A percentile compares a stretch with the other conserved stretches of the same genome.
These are phyloP conservation scores for Lomographa bimaculata DNA, from an alignment of 2,888 invertebrate genomes.

Conservation along the genomic window DNA sequence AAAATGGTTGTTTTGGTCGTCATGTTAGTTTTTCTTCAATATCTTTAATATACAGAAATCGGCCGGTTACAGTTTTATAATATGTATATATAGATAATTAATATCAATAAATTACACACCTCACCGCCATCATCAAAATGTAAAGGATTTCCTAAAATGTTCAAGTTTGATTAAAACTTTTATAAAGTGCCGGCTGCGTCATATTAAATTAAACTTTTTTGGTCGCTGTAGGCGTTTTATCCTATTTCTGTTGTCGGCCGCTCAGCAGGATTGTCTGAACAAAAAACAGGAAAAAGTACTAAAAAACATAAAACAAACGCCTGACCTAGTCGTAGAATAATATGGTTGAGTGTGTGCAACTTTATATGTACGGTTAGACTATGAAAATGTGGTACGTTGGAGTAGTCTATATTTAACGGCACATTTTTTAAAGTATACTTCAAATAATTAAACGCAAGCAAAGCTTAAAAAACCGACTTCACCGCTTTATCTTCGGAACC, in stretches of 20 bases:
- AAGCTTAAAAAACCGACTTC: too few relatives aligned
- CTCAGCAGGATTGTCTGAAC: constrained; percentile 17
- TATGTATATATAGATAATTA: too few relatives aligned
- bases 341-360: constrained; percentile 6
- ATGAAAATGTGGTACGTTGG: too few relatives aligned
- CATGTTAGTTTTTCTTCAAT: too few relatives aligned
- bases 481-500: too few relatives aligned
- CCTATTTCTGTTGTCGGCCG: constrained; percentile 20
- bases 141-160: constrained; percentile 39
- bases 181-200: constrained; percentile 39
- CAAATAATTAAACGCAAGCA: too few relatives aligned
- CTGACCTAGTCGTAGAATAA: constrained; percentile 1
- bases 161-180: constrained; percentile 62
- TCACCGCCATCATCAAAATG: constrained; percentile 7
- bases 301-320: constrained; percentile 2
- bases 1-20: too few relatives aligned
- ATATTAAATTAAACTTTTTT: constrained; percentile 64
- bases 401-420: too few relatives aligned
- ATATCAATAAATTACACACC: not conserved
- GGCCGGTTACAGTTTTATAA: too few relatives aligned
- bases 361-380: constrained; percentile 1
- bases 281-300: constrained; percentile 6
- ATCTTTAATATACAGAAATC: too few relatives aligned
- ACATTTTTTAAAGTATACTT: too few relatives aligned
- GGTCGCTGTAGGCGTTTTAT: constrained; percentile 22